A percentile compares a stretch with the other conserved stretches of the same genome.
Evolutionary conservation across 1,140 invertebrate species (phyloP).

Genomic region (Dendroctonus ponderosae): DNA sequence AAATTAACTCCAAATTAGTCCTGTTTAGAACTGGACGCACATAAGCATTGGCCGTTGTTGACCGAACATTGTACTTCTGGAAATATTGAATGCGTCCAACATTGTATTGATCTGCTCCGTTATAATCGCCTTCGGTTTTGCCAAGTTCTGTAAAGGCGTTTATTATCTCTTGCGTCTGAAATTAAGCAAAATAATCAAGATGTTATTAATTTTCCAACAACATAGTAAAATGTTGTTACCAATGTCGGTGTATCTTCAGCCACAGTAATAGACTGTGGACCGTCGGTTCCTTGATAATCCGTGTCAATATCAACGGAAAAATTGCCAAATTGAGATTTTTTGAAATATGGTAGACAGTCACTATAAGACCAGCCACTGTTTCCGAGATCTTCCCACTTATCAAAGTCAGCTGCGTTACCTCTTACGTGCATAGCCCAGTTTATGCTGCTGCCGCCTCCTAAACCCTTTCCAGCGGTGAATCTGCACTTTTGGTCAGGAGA

Average conservation of each 20-base stretch:
- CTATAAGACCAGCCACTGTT: constrained; percentile 53
- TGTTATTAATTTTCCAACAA: neutral
- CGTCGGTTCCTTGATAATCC: constrained; percentile 23
- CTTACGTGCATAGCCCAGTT: constrained; percentile 90
- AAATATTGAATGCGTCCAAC: constrained; percentile 21
- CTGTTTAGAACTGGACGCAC: constrained; percentile 12
- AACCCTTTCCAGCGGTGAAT: constrained; percentile 61
- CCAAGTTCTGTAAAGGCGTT: constrained; percentile 18
- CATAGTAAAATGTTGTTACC: neutral
- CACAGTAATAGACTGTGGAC: constrained; percentile 15
- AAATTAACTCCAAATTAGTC: constrained; percentile 39
- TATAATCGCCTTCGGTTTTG: constrained; percentile 30
- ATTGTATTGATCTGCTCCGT: constrained; percentile 41
- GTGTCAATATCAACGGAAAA: constrained; percentile 15
- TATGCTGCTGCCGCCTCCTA: constrained; percentile 76
- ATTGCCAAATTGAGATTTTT: constrained; percentile 45
- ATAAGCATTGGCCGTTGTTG: constrained; percentile 35
- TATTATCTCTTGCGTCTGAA: constrained; percentile 46
- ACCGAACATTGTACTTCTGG: constrained; percentile 37
- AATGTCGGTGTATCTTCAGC: constrained; percentile 5
- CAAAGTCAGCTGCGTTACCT: constrained; percentile 65
- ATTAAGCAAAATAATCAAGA: neutral
- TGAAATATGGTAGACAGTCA: constrained; percentile 40
- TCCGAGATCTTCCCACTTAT: constrained; percentile 67
- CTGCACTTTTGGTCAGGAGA: constrained; percentile 53